These are phyloP conservation scores for Sorex araneus DNA, from an alignment of 2,113 vertebrate genomes.

Conservation along the genomic window DNA sequence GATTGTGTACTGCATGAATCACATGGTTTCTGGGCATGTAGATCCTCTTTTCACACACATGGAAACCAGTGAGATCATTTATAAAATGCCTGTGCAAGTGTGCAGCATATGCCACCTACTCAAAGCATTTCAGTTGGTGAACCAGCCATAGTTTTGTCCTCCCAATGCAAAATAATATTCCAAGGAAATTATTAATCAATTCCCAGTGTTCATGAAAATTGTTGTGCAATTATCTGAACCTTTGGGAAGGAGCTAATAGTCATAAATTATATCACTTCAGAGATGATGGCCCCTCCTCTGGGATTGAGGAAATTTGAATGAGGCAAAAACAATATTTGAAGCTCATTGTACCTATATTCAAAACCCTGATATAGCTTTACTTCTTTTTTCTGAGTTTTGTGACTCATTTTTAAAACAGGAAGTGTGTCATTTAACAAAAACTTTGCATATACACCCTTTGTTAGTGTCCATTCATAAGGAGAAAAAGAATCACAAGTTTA, in stretches of 20 bases:
- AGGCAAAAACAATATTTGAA: background rate
- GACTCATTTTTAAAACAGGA: background rate
- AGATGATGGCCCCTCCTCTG: background rate
- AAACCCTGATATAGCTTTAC: background rate
- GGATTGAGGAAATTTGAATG: background rate
- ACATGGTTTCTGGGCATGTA: background rate
- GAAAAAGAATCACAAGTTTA: background rate
- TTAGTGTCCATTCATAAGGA: background rate
- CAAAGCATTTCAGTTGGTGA: too few relatives aligned
- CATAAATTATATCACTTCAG: background rate
- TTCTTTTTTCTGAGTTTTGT: background rate
- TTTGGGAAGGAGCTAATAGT: fast-evolving
- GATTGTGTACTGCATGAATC: too few relatives aligned
- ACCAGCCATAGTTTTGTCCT: background rate
- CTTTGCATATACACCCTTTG: background rate
- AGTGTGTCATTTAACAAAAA: background rate
- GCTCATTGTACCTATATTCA: background rate
- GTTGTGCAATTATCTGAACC: background rate
- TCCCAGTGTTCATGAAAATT: background rate
- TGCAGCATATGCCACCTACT: too few relatives aligned
- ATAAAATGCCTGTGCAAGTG: fast-evolving
- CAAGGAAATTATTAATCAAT: too few relatives aligned
- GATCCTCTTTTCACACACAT: background rate
- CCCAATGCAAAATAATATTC: too few relatives aligned
- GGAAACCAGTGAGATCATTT: background rate